Evolutionary conservation across 2,888 invertebrate species (phyloP).

Genomic region (Zootermopsis nevadensis): DNA sequence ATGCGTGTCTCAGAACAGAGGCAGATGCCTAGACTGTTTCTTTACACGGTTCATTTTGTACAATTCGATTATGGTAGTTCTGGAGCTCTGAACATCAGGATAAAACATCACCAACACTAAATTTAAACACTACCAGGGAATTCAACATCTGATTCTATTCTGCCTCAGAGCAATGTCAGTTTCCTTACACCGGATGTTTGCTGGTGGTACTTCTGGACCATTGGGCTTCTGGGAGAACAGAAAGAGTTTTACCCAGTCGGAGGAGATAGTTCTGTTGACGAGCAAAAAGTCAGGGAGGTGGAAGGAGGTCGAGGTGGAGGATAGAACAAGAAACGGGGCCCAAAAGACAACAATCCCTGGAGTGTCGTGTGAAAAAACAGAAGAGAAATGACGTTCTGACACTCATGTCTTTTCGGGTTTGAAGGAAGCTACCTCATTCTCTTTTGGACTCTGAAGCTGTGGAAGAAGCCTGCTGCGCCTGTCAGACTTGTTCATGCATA

Average conservation of each 20-base stretch:
- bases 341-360: constrained; percentile 1
- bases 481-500: constrained; percentile 1
- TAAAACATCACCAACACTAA: neutral
- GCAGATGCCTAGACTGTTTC: too few relatives aligned
- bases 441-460: too few relatives aligned
- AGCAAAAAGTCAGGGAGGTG: neutral
- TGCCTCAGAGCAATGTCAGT: neutral
- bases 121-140: neutral
- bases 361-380: constrained; percentile 1
- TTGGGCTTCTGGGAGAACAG: constrained; percentile 8
- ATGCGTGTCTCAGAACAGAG: too few relatives aligned
- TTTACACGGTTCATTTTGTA: neutral
- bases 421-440: neutral
- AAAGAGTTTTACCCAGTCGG: neutral
- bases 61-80: neutral
- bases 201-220: constrained; percentile 16
- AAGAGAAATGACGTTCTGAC: neutral
- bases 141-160: neutral
- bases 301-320: neutral
- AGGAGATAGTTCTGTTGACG: neutral
- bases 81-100: neutral
- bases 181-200: neutral
- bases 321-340: constrained; percentile 16
- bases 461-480: neutral
- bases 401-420: neutral